Conservation (phyloP, 1,140 invertebrate species). For the Caenorhabditis tropicalis region DNA sequence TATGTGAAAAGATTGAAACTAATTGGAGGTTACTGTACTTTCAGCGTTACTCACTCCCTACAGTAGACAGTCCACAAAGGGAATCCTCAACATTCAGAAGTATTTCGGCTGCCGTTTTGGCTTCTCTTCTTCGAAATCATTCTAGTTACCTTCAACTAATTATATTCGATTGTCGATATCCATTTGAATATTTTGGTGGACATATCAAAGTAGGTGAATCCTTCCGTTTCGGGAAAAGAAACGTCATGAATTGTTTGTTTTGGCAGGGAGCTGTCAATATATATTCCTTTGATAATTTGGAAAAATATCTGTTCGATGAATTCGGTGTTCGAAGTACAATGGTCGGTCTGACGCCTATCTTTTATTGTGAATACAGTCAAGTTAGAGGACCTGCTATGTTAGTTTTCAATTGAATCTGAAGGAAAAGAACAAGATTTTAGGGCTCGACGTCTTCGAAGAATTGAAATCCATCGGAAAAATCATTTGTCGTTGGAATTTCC, state of each 20-base stretch:
- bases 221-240: too few species aligned
- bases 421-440: background rate
- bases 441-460: conserved; percentile 33
- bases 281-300: background rate
- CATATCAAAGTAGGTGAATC: background rate
- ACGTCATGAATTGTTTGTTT: background rate
- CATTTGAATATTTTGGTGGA: conserved; percentile 33
- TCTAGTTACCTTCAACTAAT: conserved; percentile 14
- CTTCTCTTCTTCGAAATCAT: background rate
- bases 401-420: background rate
- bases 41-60: background rate
- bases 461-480: conserved; percentile 8
- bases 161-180: conserved; percentile 25
- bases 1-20: background rate
- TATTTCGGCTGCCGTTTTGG: background rate
- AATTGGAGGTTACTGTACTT: background rate
- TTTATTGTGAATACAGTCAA: conserved; percentile 34
- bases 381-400: background rate
- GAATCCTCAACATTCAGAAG: conserved; percentile 6
- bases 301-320: conserved; percentile 14
- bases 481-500: conserved; percentile 20
- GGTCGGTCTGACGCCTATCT: background rate
- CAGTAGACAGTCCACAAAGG: background rate
- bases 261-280: background rate
- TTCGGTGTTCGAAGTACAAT: background rate